Base-by-base conservation (phyloP, 2,888 invertebrate species). In the Tigriopus californicus region DNA sequence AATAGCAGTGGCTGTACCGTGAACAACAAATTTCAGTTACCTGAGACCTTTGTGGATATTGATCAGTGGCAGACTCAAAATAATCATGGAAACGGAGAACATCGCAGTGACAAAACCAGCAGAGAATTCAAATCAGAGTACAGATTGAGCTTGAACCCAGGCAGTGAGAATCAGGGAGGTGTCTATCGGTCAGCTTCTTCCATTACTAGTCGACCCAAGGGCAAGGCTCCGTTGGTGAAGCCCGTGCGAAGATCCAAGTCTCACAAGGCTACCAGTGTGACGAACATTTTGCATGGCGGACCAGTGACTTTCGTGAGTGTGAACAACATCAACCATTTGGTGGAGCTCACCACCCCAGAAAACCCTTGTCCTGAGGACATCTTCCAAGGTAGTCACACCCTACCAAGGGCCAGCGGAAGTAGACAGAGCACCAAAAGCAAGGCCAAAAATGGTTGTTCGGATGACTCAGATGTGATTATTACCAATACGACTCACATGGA, bases 221-320 rank as follows among this genome's bases (percentile, higher is more conserved):
- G 33, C 33, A 33, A 33, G 33, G 33, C 33, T 5, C 40, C 54
- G 25, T 5, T 58, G n/a, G 13, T 15, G 20, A 52, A 47, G 11
- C 58, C 58, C 12, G 59, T 59, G 13, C n/a, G 59, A 13, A 22
- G 59, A 12, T 59, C 59, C 52, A 59, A 59, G 41, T 59, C 59
- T 20, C 48, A 59, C 18, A 15, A 24, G 15, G 47, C 25, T 33
- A 25, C 47, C 22, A 59, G 41, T 52, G 59, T 59, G 13, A 49
- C 59, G 5, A 41, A 15, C n/a, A 59, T 59, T 24, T 51, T 33
- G 22, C 56, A 56, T 22, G 56, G 56, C 3, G 56, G 56, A 12
- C 25, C 42, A 8, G 56, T 56, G 41, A 56, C 56, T 3, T 24
- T 56, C 11, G 56, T 56, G 15, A 49, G 49, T 22, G 13, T 49